Percentiles rank a stretch among this genome's conserved stretches.
These are phyloP conservation scores for Bradypodion pumilum DNA, from an alignment of 2,797 vertebrate species.

Conservation along the genomic window DNA sequence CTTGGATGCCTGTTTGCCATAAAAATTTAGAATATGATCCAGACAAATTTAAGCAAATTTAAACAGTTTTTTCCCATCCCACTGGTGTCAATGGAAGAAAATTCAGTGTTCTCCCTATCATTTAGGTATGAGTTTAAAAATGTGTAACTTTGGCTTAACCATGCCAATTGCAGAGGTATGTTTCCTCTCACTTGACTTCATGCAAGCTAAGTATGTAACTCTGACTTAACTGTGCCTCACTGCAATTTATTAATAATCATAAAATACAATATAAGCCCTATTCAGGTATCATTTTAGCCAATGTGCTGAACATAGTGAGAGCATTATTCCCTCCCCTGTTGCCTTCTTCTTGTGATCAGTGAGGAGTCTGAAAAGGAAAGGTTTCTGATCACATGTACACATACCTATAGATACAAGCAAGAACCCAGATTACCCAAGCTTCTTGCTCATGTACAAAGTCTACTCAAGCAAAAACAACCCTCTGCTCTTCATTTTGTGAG, in stretches of 20 bases:
- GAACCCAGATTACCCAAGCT: no score
- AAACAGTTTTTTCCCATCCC: neutral
- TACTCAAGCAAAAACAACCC: no score
- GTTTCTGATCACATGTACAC: no score
- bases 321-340: no score
- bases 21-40: neutral
- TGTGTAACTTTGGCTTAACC: neutral
- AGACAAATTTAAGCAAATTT: neutral
- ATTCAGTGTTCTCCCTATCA: neutral
- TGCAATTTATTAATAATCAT: neutral
- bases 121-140: neutral
- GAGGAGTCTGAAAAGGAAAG: no score
- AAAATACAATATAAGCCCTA: no score
- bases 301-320: no score
- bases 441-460: no score
- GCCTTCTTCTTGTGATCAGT: no score
- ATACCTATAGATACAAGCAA: no score
- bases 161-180: neutral
- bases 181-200: neutral
- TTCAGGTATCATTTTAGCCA: no score
- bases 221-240: neutral
- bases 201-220: neutral
- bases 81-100: neutral
- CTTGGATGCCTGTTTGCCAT: conserved; percentile 10
- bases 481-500: no score